These are phyloP conservation scores for Mercenaria mercenaria DNA, from an alignment of 1,140 invertebrate genomes.

Conservation along the genomic window DNA sequence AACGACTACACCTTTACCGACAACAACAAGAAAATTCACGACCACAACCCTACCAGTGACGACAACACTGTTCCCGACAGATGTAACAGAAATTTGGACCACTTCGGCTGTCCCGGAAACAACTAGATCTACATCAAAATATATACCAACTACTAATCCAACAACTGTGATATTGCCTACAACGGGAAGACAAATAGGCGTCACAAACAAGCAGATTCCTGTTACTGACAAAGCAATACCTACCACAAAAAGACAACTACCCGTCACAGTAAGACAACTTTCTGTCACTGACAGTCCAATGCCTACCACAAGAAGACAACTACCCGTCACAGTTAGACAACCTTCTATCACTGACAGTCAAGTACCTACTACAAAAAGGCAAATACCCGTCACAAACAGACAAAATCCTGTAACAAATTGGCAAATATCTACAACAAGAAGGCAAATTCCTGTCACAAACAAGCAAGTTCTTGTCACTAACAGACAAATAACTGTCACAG, in stretches of 20 bases:
- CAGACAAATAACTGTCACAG: background rate
- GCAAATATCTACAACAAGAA: background rate
- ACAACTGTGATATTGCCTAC: background rate
- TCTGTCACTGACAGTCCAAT: background rate
- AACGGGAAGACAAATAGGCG: background rate
- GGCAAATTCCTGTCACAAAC: background rate
- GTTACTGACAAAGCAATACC: background rate
- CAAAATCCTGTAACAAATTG: background rate
- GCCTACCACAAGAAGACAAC: background rate
- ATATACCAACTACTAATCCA: background rate
- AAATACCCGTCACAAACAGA: background rate
- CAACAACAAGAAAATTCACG: background rate
- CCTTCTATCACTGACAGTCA: background rate
- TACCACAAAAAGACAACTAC: background rate
- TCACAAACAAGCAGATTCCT: background rate
- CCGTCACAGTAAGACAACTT: background rate
- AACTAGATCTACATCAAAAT: background rate
- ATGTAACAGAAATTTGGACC: background rate
- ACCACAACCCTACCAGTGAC: background rate
- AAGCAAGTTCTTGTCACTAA: background rate
- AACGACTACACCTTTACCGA: constrained; percentile 11
- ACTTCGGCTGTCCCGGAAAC: background rate
- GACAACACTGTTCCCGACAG: background rate
- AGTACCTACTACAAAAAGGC: background rate
- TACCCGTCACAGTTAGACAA: background rate